phyloP scores from a whole-genome alignment of 2,888 invertebrate genomes.

The Galeopsomyia nigrocyanea region DNA sequence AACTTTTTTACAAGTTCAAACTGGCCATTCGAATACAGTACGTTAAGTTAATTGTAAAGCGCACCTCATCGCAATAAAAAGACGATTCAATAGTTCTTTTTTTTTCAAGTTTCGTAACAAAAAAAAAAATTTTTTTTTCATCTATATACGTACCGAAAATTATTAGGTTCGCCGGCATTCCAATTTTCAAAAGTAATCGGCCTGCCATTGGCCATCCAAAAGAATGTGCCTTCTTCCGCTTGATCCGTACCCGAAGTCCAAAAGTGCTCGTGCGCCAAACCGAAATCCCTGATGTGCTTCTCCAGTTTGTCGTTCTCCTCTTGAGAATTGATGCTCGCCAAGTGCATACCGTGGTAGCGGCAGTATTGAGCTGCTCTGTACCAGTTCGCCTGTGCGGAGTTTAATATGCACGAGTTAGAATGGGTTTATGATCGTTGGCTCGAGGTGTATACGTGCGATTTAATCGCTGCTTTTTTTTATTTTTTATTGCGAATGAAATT shows the following conservation, averaged over 20 bases:
- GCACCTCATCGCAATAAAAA: too few relatives aligned
- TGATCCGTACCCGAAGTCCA: constrained; percentile 94
- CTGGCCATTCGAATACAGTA: too few relatives aligned
- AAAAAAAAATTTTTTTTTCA: too few relatives aligned
- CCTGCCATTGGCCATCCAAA: constrained; percentile 93
- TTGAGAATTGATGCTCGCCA: constrained; percentile 90
- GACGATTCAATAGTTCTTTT: too few relatives aligned
- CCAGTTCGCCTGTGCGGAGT: constrained; percentile 84
- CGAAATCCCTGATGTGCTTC: constrained; percentile 91
- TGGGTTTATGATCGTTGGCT: too few relatives aligned
- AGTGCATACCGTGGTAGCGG: constrained; percentile 92
- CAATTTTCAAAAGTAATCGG: constrained; percentile 92
- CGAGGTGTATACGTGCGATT: too few relatives aligned
- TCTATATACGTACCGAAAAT: constrained; percentile 77
- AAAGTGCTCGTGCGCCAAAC: constrained; percentile 91
- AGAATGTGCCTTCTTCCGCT: constrained; percentile 91
- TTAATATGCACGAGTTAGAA: background rate
- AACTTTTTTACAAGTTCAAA: too few relatives aligned
- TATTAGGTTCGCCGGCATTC: constrained; percentile 95
- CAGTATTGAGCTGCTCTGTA: constrained; percentile 93
- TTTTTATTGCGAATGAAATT: too few relatives aligned
- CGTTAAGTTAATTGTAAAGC: too few relatives aligned
- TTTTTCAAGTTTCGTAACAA: too few relatives aligned
- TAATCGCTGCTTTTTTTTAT: too few relatives aligned
- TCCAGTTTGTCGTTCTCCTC: constrained; percentile 92